A percentile compares a stretch with the other conserved stretches of the same genome.
These are phyloP conservation scores for Helostoma temminkii DNA, from an alignment of 2,797 vertebrate genomes.

Conservation along the genomic window DNA sequence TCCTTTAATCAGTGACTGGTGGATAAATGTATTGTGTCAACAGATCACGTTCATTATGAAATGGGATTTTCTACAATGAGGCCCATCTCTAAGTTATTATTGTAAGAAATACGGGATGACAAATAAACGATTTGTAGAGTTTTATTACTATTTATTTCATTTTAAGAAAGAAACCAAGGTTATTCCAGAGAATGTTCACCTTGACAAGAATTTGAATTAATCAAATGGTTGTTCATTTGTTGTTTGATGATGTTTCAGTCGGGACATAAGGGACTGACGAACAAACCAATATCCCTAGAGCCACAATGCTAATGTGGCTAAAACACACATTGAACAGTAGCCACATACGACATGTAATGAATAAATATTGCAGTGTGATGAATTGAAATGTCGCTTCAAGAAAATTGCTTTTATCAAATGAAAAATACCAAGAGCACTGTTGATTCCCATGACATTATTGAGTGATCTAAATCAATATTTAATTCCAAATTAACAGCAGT, in stretches of 20 bases:
- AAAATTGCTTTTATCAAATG: conserved; percentile 16
- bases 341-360: background rate
- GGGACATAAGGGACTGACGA: background rate
- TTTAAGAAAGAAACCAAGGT: too few relatives aligned
- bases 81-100: background rate
- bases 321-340: background rate
- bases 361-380: conserved; percentile 10
- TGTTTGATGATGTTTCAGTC: background rate
- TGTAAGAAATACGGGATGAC: background rate
- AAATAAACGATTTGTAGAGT: too few relatives aligned
- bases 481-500: conserved; percentile 68
- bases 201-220: too few relatives aligned
- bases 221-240: too few relatives aligned
- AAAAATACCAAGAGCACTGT: conserved; percentile 2
- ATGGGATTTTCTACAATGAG: conserved; percentile 9
- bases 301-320: too few relatives aligned
- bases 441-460: conserved; percentile 36
- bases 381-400: conserved; percentile 17
- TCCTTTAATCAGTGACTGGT: conserved; percentile 60
- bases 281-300: too few relatives aligned
- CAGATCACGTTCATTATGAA: conserved; percentile 35
- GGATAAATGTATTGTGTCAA: conserved; percentile 41
- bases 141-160: too few relatives aligned
- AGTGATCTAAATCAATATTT: conserved; percentile 69
- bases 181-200: too few relatives aligned